phyloP scores from a whole-genome alignment of 2,797 vertebrate genomes.

The Acipenser oxyrinchus region DNA sequence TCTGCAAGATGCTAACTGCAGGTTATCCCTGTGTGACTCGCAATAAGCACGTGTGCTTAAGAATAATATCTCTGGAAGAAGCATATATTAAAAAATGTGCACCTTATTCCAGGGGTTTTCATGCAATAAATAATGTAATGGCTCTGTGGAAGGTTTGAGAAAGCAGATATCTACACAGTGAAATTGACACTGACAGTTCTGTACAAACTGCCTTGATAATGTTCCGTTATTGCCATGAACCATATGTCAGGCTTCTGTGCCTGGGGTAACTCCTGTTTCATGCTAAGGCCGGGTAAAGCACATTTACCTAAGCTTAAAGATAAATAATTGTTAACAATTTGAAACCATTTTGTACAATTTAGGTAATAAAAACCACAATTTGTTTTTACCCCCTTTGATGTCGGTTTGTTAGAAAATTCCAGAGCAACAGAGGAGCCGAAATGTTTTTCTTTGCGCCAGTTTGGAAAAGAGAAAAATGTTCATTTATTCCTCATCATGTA shows the following conservation, averaged over 20 bases:
- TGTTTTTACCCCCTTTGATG: slow-evolving; percentile 34
- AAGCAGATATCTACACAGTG: slow-evolving; percentile 54
- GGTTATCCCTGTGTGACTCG: slow-evolving; percentile 40
- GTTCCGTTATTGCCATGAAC: slow-evolving; percentile 51
- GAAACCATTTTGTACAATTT: slow-evolving; percentile 50
- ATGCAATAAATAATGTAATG: slow-evolving; percentile 54
- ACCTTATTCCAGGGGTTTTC: slow-evolving; percentile 30
- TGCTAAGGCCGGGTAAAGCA: slow-evolving; percentile 33
- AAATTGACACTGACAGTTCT: slow-evolving; percentile 41
- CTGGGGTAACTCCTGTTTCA: slow-evolving; percentile 37
- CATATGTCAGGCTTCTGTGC: slow-evolving; percentile 52
- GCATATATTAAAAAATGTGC: slow-evolving; percentile 2
- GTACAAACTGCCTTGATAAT: slow-evolving; percentile 24
- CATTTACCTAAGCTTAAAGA: slow-evolving; percentile 58
- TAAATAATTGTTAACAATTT: slow-evolving; percentile 53
- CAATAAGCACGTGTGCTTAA: slow-evolving; percentile 39
- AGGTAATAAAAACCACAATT: slow-evolving; percentile 41
- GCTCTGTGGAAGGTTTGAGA: slow-evolving; percentile 68
- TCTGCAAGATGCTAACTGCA: slow-evolving; percentile 38
- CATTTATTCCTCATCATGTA: slow-evolving; percentile 46
- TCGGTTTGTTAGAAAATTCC: slow-evolving; percentile 34
- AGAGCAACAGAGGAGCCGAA: slow-evolving; percentile 29
- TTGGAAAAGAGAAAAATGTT: slow-evolving; percentile 15
- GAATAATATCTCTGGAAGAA: slow-evolving; percentile 19
- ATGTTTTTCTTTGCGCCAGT: slow-evolving; percentile 38